Percentiles rank a stretch among this genome's conserved stretches.
phyloP scores from a whole-genome alignment of 1,140 invertebrate species.

The Neodiprion lecontei region DNA sequence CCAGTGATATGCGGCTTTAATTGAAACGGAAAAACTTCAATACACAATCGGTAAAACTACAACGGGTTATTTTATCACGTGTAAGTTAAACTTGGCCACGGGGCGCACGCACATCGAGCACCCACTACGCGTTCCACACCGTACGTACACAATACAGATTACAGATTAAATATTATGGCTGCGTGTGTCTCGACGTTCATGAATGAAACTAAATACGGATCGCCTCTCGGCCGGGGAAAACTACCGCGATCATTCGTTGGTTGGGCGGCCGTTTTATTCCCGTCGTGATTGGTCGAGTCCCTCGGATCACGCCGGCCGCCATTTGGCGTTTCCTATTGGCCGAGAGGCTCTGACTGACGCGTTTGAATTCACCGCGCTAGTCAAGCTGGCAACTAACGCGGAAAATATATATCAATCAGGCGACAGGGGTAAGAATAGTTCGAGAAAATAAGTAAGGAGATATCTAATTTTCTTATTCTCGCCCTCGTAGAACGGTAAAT shows the following conservation, averaged over 20 bases:
- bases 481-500: too few species aligned
- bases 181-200: constrained; percentile 48
- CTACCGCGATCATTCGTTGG: not conserved
- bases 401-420: not conserved
- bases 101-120: constrained; percentile 51
- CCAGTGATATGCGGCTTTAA: too few species aligned
- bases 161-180: constrained; percentile 55
- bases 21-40: constrained; percentile 12
- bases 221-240: not conserved
- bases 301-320: not conserved
- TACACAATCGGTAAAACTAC: constrained; percentile 37
- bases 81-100: constrained; percentile 30
- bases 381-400: not conserved
- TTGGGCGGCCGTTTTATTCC: not conserved
- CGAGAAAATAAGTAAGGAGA: too few species aligned
- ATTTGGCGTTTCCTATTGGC: not conserved
- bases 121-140: constrained; percentile 47
- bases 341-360: not conserved
- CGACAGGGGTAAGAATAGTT: too few species aligned
- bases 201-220: constrained; percentile 57
- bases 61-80: constrained; percentile 33
- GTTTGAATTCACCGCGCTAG: not conserved
- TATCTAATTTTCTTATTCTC: too few species aligned
- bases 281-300: not conserved
- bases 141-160: constrained; percentile 51